These are phyloP conservation scores for Rousettus leschenaultii DNA, from an alignment of 2,113 vertebrate species.

Conservation along the genomic window DNA sequence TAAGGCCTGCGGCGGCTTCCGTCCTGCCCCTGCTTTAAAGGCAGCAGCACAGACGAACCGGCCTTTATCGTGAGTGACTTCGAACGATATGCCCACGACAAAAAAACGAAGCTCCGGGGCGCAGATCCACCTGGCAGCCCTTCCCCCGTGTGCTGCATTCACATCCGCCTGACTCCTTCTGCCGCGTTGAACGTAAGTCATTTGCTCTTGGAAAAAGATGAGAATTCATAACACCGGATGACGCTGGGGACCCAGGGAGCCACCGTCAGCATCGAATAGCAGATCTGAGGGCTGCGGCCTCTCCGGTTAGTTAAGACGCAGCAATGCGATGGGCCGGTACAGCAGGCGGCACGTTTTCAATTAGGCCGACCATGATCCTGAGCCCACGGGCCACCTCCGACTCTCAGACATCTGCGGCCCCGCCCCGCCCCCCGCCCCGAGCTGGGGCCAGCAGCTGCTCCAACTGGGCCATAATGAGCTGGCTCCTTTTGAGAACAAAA, in stretches of 20 bases:
- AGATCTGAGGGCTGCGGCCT: background rate
- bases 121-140: background rate
- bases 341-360: background rate
- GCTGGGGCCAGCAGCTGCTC: background rate
- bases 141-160: background rate
- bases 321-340: background rate
- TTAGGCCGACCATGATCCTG: background rate
- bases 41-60: background rate
- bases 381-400: background rate
- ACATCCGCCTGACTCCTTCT: slow-evolving; percentile 26
- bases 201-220: background rate
- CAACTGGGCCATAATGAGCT: background rate
- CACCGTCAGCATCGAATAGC: background rate
- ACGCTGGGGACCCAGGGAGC: background rate
- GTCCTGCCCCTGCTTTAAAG: background rate
- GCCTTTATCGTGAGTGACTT: background rate
- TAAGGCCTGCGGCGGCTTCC: background rate
- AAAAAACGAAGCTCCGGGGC: background rate
- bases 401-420: slow-evolving; percentile 27
- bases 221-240: background rate
- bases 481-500: slow-evolving; percentile 43
- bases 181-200: slow-evolving; percentile 37
- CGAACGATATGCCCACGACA: background rate
- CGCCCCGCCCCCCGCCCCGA: background rate
- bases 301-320: background rate